These are phyloP conservation scores for Palythoa caribaeorum DNA, from an alignment of 92 coral and sea anemone genomes.

Conservation along the genomic window DNA sequence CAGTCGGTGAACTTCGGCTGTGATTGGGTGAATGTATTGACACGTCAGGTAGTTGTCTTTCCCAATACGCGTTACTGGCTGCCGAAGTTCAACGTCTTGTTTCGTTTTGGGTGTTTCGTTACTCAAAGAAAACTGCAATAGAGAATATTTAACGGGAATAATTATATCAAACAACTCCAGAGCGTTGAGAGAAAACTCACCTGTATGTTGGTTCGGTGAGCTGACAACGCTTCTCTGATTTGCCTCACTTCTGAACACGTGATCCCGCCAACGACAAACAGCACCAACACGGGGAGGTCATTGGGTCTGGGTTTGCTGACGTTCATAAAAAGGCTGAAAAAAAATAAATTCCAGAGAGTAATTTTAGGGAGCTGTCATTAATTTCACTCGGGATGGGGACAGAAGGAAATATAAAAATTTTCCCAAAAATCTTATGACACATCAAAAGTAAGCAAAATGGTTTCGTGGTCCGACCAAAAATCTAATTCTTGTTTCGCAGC, in stretches of 20 bases:
- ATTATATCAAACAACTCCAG: neutral
- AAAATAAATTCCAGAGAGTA: neutral
- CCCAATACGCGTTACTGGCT: no score
- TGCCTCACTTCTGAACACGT: constrained; percentile 92
- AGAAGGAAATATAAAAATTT: no score
- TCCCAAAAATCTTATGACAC: no score
- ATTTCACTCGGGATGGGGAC: neutral
- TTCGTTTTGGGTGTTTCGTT: neutral
- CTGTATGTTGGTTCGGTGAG: constrained; percentile 89
- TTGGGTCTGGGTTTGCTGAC: constrained; percentile 98
- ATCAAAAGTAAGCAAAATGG: no score
- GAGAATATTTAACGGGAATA: neutral
- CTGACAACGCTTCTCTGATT: constrained; percentile 81
- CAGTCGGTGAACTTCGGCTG: neutral
- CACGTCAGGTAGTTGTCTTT: neutral
- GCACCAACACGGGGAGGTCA: constrained; percentile 85
- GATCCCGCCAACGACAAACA: constrained; percentile 95
- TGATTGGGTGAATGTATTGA: neutral
- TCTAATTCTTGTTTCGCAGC: no score
- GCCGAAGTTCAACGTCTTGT: neutral
- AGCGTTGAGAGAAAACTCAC: constrained; percentile 34
- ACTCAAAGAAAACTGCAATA: neutral
- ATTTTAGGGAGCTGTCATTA: neutral
- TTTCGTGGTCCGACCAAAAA: no score
- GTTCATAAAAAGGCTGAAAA: constrained; percentile 89